Evolutionary conservation across 2,797 vertebrate genomes (phyloP), one percentile per base, ranked within the genome.

Genomic region (Rhincodon typus): DNA sequence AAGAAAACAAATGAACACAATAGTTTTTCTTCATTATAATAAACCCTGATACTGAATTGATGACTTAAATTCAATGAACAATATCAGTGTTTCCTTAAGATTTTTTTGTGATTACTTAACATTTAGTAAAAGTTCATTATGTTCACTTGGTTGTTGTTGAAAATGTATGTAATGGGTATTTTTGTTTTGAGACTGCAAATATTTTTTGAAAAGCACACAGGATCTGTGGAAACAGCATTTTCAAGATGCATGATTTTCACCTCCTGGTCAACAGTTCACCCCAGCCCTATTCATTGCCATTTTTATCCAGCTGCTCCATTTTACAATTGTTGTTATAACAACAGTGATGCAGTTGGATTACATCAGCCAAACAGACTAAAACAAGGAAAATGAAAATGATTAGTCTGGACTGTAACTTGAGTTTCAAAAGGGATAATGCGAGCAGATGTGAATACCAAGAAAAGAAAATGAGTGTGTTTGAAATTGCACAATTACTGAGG

Each of bases 291-390:
- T 95, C 17, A 95, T 95, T 74, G 94, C 21, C 50, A 94, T 95
- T 95, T 95, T 77, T 77, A 50, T 30, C 38, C 94, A 95, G 46
- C 70, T 77, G 94, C 94, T 95, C 27, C 94, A 53, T 23, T 57
- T 95, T 74, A 95, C 94, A 34, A 50, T 46, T 77, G 94, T 95
- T 95, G 94, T 50, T 95, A 95, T 95, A 95, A 95, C 94, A 95
- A 95, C 94, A 57, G 94, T 72, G 94, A 72, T 95, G 94, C 69
- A 74, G n/a, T 95, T 77, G 27, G 94, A 95, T 72, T 95, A 77
- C 94, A 77, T 95, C 94, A 95, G 72, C 94, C 46, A 77, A 94
- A 53, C 42, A 72, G 46, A 74, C 25, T 77, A 21, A 77, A 42
- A 50, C 25, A 94, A 94, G 46, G 69, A 72, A n/a, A 77, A 95